A percentile compares a stretch with the other conserved stretches of the same genome.
These are phyloP conservation scores for Channa argus DNA, from an alignment of 2,113 vertebrate species.

Conservation along the genomic window DNA sequence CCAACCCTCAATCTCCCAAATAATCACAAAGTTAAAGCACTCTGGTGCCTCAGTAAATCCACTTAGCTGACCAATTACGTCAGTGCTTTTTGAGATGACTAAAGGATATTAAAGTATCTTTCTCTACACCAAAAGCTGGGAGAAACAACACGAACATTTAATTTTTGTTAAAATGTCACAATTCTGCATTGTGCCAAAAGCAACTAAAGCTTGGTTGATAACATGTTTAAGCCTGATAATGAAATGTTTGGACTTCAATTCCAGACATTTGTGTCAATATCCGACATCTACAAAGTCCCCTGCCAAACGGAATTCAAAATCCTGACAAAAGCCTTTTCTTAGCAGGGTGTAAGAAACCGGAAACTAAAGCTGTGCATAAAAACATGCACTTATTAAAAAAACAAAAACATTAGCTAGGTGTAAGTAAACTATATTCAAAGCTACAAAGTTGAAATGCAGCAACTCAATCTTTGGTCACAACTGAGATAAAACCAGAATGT, in stretches of 20 bases:
- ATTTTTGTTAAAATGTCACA: neutral
- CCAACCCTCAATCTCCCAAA: neutral
- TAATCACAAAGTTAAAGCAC: constrained; percentile 18
- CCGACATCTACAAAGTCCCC: neutral
- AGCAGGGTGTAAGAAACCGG: too few relatives aligned
- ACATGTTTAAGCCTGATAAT: neutral
- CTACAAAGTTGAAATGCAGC: too few relatives aligned
- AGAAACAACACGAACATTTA: too few relatives aligned
- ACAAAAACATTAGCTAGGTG: too few relatives aligned
- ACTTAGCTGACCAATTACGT: constrained; percentile 40
- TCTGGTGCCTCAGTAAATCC: constrained; percentile 37
- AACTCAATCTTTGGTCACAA: too few relatives aligned
- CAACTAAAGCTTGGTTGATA: neutral
- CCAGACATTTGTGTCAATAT: neutral
- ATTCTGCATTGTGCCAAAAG: neutral
- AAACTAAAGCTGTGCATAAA: too few relatives aligned
- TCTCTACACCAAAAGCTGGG: neutral
- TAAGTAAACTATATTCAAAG: too few relatives aligned
- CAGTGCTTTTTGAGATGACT: constrained; percentile 18
- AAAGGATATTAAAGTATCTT: constrained; percentile 5
- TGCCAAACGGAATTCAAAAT: too few relatives aligned
- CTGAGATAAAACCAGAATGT: too few relatives aligned
- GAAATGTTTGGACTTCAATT: neutral
- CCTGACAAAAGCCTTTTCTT: too few relatives aligned
- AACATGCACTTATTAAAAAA: too few relatives aligned